These are phyloP conservation scores for Agrenia bidenticulata DNA, from an alignment of 2,888 invertebrate genomes.

Conservation along the genomic window DNA sequence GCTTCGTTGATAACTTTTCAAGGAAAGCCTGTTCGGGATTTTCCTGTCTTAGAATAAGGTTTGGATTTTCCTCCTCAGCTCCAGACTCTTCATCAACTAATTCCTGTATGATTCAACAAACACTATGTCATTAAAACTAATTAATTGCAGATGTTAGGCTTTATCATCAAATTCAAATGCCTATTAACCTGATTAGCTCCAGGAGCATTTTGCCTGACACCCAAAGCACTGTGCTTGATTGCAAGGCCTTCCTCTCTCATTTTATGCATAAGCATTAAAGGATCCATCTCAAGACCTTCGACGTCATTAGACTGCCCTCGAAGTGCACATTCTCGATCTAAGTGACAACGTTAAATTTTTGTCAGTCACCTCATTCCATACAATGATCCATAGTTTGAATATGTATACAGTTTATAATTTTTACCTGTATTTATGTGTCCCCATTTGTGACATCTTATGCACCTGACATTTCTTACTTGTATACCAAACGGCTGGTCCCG, in stretches of 20 bases:
- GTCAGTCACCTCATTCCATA: neutral
- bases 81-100: slow-evolving; percentile 34
- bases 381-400: slow-evolving; percentile 11
- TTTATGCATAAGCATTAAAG: slow-evolving; percentile 76
- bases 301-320: slow-evolving; percentile 74
- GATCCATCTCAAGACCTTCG: slow-evolving; percentile 61
- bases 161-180: slow-evolving; percentile 11
- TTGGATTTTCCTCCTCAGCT: slow-evolving; percentile 60
- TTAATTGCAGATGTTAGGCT: neutral
- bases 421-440: slow-evolving; percentile 92
- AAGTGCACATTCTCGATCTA: slow-evolving; percentile 93
- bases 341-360: too few species aligned
- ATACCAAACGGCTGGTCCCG: slow-evolving; percentile 98
- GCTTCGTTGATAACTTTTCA: slow-evolving; percentile 79
- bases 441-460: slow-evolving; percentile 99
- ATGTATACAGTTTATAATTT: neutral
- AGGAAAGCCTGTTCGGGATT: slow-evolving; percentile 66
- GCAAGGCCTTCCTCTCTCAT: slow-evolving; percentile 90
- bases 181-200: slow-evolving; percentile 54
- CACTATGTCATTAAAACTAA: slow-evolving; percentile 15
- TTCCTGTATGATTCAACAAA: slow-evolving; percentile 30
- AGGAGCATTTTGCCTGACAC: slow-evolving; percentile 58
- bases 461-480: slow-evolving; percentile 93
- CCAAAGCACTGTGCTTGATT: slow-evolving; percentile 70
- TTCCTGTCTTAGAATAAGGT: slow-evolving; percentile 49